Evolutionary conservation across 2,113 vertebrate species (phyloP).

Genomic region (Laticauda laticaudata): DNA sequence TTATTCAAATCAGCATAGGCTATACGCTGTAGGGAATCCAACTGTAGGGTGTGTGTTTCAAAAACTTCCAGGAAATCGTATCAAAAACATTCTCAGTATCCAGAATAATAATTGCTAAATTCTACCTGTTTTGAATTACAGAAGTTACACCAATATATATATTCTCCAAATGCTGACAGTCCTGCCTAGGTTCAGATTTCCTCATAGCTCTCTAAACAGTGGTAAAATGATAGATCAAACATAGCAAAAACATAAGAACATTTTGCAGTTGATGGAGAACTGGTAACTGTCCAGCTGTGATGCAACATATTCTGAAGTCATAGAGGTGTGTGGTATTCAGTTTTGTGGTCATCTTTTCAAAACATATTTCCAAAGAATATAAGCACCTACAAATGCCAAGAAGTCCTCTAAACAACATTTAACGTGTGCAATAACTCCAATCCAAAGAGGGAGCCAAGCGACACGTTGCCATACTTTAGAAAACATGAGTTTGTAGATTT

Average conservation of each 20-base stretch:
- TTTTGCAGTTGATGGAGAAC: not conserved
- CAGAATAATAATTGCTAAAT: not conserved
- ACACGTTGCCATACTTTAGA: not conserved
- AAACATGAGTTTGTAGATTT: slow-evolving; percentile 10
- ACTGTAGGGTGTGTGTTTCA: not conserved
- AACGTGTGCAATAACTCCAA: not conserved
- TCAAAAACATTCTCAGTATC: not conserved
- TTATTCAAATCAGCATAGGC: not conserved
- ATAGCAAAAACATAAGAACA: not conserved
- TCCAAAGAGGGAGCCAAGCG: not conserved
- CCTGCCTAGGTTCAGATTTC: not conserved
- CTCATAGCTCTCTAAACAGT: not conserved
- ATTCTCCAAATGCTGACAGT: not conserved
- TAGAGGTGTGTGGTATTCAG: not conserved
- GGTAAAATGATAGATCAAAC: not conserved
- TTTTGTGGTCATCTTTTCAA: not conserved
- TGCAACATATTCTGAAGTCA: not conserved
- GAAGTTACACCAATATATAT: not conserved
- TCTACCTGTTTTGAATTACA: not conserved
- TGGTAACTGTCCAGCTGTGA: not conserved
- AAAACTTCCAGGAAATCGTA: not conserved
- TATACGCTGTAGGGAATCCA: not conserved
- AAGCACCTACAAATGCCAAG: not conserved
- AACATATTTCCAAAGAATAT: not conserved
- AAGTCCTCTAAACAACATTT: not conserved